These are phyloP conservation scores for Lerema accius DNA, from an alignment of 1,140 invertebrate species.

Conservation along the genomic window DNA sequence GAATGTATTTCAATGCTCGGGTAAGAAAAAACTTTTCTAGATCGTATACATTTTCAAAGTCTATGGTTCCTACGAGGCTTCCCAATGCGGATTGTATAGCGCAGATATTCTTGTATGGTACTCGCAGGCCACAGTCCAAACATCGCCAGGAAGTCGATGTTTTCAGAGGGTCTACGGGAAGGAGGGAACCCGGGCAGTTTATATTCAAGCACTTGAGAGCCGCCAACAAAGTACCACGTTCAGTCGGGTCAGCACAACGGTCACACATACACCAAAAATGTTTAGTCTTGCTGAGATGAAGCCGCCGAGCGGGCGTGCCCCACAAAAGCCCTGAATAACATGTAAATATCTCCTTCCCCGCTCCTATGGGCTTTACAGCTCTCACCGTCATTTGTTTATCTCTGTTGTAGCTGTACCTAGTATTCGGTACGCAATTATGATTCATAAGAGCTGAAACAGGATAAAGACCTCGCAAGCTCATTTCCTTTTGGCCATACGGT, in stretches of 20 bases:
- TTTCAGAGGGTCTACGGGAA: constrained; percentile 76
- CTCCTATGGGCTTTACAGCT: constrained; percentile 84
- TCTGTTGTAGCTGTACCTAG: constrained; percentile 85
- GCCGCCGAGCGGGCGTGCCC: constrained; percentile 86
- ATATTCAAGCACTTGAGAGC: constrained; percentile 80
- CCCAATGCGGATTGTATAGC: constrained; percentile 75
- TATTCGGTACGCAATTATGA: constrained; percentile 90
- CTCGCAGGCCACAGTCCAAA: constrained; percentile 71
- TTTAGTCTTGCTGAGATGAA: constrained; percentile 88
- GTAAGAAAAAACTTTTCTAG: constrained; percentile 78
- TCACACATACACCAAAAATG: constrained; percentile 88
- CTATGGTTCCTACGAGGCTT: constrained; percentile 70
- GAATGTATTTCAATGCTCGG: constrained; percentile 74
- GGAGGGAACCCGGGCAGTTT: constrained; percentile 71
- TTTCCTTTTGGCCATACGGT: constrained; percentile 74
- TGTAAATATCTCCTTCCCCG: constrained; percentile 87
- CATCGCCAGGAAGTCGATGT: constrained; percentile 78
- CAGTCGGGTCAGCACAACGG: constrained; percentile 88
- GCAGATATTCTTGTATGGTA: constrained; percentile 70
- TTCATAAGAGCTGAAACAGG: constrained; percentile 89
- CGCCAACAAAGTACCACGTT: constrained; percentile 78
- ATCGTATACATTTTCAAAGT: constrained; percentile 68
- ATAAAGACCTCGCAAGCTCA: constrained; percentile 87
- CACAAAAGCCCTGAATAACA: constrained; percentile 89
- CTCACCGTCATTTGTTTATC: constrained; percentile 85